A percentile compares a stretch with the other conserved stretches of the same genome.
Conservation (phyloP, 1,140 invertebrate species). For the Leguminivora glycinivorella region DNA sequence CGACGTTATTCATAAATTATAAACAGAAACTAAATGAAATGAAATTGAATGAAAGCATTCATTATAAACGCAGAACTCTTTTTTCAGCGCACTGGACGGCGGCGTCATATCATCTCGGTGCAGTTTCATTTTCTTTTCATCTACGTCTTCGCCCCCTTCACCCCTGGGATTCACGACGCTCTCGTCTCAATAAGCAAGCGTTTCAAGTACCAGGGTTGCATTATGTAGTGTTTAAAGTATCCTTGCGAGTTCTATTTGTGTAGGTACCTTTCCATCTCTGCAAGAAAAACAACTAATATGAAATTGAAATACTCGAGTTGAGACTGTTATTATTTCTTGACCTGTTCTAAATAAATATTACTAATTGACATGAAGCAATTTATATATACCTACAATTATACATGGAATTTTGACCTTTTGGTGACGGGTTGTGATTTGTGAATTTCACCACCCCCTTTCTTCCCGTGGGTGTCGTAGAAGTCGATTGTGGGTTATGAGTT, state of each 20-base stretch:
- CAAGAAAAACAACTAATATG: background rate
- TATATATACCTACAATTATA: no score
- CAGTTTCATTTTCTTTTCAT: conserved; percentile 28
- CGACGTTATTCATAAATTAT: no score
- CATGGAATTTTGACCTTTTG: no score
- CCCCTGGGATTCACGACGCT: background rate
- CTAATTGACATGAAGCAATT: no score
- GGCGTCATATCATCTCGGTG: conserved; percentile 16
- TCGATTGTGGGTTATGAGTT: no score
- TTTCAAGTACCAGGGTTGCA: conserved; percentile 6
- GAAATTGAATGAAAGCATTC: background rate
- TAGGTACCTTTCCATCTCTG: background rate
- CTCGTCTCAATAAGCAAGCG: conserved; percentile 17
- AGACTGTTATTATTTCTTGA: no score
- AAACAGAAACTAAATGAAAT: no score
- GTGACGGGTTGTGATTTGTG: no score
- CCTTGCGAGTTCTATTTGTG: background rate
- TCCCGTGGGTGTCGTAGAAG: no score
- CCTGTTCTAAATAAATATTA: no score
- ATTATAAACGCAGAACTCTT: background rate
- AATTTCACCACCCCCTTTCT: no score
- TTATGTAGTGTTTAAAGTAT: background rate
- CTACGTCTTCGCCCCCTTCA: conserved; percentile 7
- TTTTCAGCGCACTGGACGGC: background rate
- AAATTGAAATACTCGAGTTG: background rate